Conservation (phyloP, 2,888 invertebrate species). For the Andrena hattorfiana region DNA sequence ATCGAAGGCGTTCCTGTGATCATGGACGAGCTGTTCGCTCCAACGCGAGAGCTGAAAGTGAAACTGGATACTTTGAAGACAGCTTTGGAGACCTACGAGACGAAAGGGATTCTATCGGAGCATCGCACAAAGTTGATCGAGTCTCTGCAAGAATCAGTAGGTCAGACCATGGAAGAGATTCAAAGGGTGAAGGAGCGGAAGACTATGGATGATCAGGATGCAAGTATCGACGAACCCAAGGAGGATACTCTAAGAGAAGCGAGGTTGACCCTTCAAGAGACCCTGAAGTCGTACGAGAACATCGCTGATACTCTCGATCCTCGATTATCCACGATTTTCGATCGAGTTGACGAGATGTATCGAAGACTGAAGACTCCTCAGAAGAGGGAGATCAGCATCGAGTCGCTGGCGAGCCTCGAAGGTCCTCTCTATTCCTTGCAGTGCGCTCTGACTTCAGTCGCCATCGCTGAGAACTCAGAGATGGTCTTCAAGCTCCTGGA, state of each 20-base stretch:
- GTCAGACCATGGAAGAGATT: constrained; percentile 69
- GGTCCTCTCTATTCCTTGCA: constrained; percentile 59
- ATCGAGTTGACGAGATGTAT: constrained; percentile 58
- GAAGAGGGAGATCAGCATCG: constrained; percentile 42
- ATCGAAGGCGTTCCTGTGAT: constrained; percentile 34
- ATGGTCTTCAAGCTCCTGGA: constrained; percentile 50
- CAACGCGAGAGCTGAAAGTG: constrained; percentile 76
- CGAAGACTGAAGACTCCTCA: constrained; percentile 45
- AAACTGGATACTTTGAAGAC: constrained; percentile 77
- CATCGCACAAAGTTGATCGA: constrained; percentile 75
- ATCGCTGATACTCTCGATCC: constrained; percentile 54
- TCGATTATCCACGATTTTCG: constrained; percentile 51
- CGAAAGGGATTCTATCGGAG: constrained; percentile 70
- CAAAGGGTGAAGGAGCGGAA: constrained; percentile 44
- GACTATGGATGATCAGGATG: background rate
- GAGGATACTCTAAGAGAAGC: constrained; percentile 58
- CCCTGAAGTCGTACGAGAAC: constrained; percentile 52
- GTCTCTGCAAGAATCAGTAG: constrained; percentile 73
- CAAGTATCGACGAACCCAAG: constrained; percentile 15
- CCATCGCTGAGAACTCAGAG: constrained; percentile 33
- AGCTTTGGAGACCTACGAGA: constrained; percentile 79
- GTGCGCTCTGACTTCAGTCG: constrained; percentile 43
- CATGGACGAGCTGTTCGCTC: constrained; percentile 66
- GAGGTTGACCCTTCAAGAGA: constrained; percentile 53
- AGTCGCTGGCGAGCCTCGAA: constrained; percentile 57